These are phyloP conservation scores for Cephus pygmeus DNA, from an alignment of 2,888 invertebrate genomes.

Conservation along the genomic window DNA sequence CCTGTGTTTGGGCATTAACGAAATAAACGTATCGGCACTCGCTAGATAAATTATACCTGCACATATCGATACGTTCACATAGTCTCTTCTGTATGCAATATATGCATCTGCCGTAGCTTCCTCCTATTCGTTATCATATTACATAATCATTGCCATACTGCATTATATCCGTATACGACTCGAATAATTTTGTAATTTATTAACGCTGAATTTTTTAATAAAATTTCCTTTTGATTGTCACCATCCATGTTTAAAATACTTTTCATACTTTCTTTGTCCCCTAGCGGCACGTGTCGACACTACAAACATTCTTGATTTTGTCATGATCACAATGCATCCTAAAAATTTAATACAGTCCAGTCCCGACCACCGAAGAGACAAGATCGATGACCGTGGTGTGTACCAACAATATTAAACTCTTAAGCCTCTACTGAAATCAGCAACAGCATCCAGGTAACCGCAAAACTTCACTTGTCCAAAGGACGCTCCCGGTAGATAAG, in stretches of 20 bases:
- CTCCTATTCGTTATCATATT: no score
- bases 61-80: background rate
- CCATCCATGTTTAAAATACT: background rate
- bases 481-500: background rate
- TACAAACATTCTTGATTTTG: background rate
- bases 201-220: background rate
- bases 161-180: background rate
- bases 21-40: background rate
- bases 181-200: background rate
- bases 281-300: background rate
- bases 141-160: background rate
- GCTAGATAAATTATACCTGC: background rate
- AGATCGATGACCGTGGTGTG: background rate
- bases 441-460: background rate
- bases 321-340: background rate
- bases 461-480: background rate
- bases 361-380: background rate
- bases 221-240: background rate
- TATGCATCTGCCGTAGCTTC: background rate
- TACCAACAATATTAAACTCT: background rate
- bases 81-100: background rate
- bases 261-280: background rate
- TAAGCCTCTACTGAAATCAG: background rate
- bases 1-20: background rate
- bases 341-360: background rate